Percentiles rank a stretch among this genome's conserved stretches.
Conservation (phyloP, 2,797 vertebrate genomes). For the Lacerta agilis region DNA sequence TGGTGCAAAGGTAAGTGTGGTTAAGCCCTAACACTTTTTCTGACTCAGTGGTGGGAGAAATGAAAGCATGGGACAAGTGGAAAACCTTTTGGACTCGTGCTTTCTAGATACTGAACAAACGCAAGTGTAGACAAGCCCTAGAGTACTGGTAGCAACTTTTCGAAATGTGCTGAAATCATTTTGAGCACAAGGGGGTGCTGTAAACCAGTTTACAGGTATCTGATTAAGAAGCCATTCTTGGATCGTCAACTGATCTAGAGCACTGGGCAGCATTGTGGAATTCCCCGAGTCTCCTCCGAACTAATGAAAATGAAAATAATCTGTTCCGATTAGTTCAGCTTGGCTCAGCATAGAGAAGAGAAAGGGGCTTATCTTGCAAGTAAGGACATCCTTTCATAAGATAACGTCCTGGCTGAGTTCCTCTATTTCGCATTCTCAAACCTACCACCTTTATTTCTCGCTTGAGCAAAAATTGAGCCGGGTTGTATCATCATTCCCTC, state of each 20-base stretch:
- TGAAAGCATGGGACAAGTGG: not conserved
- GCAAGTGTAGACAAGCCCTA: not conserved
- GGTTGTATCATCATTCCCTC: too few relatives aligned
- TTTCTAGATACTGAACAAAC: not conserved
- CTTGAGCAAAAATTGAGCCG: too few relatives aligned
- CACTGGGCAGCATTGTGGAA: not conserved
- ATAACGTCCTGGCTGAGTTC: not conserved
- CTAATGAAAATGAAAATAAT: not conserved
- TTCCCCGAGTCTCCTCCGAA: not conserved
- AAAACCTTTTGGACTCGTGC: too few relatives aligned
- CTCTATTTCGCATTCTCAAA: not conserved
- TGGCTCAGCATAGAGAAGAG: too few relatives aligned
- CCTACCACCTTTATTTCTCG: too few relatives aligned
- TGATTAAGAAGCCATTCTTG: not conserved
- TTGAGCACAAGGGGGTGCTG: not conserved
- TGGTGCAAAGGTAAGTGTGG: too few relatives aligned
- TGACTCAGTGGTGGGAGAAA: not conserved
- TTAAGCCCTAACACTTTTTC: too few relatives aligned
- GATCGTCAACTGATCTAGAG: not conserved
- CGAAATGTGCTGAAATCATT: not conserved
- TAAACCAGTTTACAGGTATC: not conserved
- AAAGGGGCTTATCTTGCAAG: not conserved
- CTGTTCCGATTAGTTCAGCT: not conserved
- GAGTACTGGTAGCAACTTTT: not conserved
- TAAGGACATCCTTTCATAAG: not conserved